Evolutionary conservation across 2,113 vertebrate genomes (phyloP), one percentile per base, ranked within the genome.

Genomic region (Rhadina sibilatrix): DNA sequence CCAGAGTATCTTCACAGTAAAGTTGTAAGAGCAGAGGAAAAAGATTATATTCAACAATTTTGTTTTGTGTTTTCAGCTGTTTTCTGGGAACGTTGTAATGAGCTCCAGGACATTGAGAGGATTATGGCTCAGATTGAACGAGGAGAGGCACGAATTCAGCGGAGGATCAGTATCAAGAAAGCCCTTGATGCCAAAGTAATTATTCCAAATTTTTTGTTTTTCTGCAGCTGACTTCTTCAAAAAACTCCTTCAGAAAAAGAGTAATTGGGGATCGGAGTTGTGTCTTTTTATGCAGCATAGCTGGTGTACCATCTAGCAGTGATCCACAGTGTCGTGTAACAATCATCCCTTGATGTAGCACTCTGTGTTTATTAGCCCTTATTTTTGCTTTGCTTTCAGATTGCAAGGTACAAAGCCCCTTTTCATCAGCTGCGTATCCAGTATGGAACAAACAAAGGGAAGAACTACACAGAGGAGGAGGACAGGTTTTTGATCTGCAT

Each of bases 81-180:
- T 66, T 99, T 99, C 97, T 99, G 98, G 99, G 99, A 99, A 84
- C 98, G 98, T 63, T 99, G 99, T 92, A 99, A 98, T 96, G 98
- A 99, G 82, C 98, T 99, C 8, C 99, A 99, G 92, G 99, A 99
- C 85, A 98, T 99, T 93, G 99, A 99, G 96, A 98, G 98, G 97
- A 99, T 99, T 64, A 99, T 99, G 99, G 98, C 98, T 84, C 99
- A 99, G 16, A 99, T 99, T 87, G 99, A 99, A 98, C 98, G 98
- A 74, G 99, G 99, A 77, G 99, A 99, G 89, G 98, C 98, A 78
- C 98, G 98, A 96, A 99, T 99, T 96, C 98, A 99, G 12, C 98
- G 99, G 79, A 98, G 98, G 53, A 99, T 99, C 97, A 99, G 98
- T 97, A 99, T 99, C 96, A 99, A 99, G 97, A 99, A 99, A 97